Evolutionary conservation across 2,888 invertebrate genomes (phyloP), one percentile per base, ranked within the genome.

Genomic region (Himalopsyche anomala): DNA sequence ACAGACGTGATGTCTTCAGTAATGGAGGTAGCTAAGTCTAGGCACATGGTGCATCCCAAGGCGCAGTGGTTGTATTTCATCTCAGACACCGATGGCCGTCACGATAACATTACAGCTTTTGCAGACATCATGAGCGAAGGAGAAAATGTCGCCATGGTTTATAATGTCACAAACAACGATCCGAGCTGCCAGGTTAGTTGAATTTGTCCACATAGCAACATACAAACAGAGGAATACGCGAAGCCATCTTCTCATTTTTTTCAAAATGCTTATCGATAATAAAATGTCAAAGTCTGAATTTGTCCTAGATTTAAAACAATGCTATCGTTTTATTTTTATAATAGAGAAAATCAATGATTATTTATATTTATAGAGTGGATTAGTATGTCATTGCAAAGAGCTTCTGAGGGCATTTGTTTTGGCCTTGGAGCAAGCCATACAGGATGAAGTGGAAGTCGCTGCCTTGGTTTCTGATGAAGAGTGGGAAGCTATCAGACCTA

Each of bases 1-100:
- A 91, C 93, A 19, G 94, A 95, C 38, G 92, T 94, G 81, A 94
- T 95, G 90, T 93, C 94, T 17, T 94, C 94, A 0, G 93, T 97
- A 89, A 94, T 96, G 90, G 95, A 96, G 90, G 94, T 94, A 4
- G 96, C 96, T 0, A 95, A 95, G 80, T 92, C 94, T 0, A 91
- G 95, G 82, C 92, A 93, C 56, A 94, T 97, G 93, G 95, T 96
- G 0, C 94, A 95, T 89, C 95, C 96, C 0, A 93, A 92, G 89
- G 96, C 95, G 88, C 97, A 97, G 90, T 97, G 97, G 97, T 90
- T 97, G n/a, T 97, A 96, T 90, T 92, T 97, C 56, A 92, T 97
- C 83, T 93, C 96, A 0, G 95, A 96, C 86, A 94, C 94, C 0
- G 91, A 93, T 85, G 90, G 89, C 0, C 91, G 91, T 5, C 91